These are phyloP conservation scores for Erebia ligea DNA, from an alignment of 2,888 invertebrate species.

Conservation along the genomic window DNA sequence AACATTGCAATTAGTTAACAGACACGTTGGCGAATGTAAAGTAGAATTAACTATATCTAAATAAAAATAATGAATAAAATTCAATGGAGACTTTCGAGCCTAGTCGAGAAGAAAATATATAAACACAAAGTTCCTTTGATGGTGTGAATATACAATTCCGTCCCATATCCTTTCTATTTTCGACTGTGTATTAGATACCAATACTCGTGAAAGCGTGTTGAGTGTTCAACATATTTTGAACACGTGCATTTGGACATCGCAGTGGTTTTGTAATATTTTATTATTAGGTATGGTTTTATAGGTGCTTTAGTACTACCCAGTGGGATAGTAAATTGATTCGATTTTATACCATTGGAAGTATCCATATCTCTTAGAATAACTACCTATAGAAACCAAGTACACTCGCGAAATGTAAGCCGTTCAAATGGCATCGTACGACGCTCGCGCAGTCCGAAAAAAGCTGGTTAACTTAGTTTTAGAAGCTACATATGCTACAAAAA, in stretches of 20 bases:
- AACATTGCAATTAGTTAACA: background rate
- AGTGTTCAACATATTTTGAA: slow-evolving; percentile 13
- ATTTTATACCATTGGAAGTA: too few species aligned
- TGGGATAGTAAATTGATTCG: too few species aligned
- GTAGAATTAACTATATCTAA: background rate
- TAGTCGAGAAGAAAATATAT: background rate
- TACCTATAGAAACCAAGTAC: too few species aligned
- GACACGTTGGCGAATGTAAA: background rate
- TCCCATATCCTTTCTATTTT: slow-evolving; percentile 11
- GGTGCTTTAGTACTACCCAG: background rate
- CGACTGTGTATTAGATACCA: background rate
- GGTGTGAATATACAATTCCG: background rate
- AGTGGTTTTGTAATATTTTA: slow-evolving; percentile 18
- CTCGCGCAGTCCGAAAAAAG: too few species aligned
- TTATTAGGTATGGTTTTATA: background rate
- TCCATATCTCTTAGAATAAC: too few species aligned
- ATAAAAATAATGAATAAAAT: background rate
- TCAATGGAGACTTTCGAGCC: background rate
- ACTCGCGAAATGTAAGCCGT: too few species aligned
- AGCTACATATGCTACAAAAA: too few species aligned
- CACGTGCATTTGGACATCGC: slow-evolving; percentile 16
- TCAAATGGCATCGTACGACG: too few species aligned
- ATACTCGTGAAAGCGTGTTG: slow-evolving; percentile 12
- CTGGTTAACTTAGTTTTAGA: too few species aligned
- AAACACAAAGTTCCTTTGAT: background rate